phyloP scores from a whole-genome alignment of 2,113 vertebrate genomes.

The Caracal caracal region DNA sequence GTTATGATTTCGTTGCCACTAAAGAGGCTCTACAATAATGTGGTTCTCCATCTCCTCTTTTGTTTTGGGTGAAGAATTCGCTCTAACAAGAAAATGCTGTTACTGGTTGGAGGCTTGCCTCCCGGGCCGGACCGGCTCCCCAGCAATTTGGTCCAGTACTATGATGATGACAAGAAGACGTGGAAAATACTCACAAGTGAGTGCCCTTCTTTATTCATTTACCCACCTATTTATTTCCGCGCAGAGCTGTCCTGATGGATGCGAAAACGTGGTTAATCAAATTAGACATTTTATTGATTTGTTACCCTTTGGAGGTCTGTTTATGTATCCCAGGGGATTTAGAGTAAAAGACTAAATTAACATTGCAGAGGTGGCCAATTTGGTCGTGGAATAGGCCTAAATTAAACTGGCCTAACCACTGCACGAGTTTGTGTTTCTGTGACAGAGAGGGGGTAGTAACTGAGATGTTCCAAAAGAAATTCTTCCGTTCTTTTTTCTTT shows the following conservation, averaged over 20 bases:
- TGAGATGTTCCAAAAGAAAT: neutral
- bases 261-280: slow-evolving; percentile 86
- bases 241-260: slow-evolving; percentile 84
- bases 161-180: slow-evolving; percentile 99
- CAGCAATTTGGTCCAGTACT: slow-evolving; percentile 99
- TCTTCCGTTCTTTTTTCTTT: slow-evolving; percentile 72
- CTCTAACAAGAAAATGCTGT: slow-evolving; percentile 99
- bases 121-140: slow-evolving; percentile 99
- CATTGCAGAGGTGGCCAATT: slow-evolving; percentile 82
- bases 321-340: slow-evolving; percentile 82
- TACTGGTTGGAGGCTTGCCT: slow-evolving; percentile 98
- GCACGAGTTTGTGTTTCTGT: neutral
- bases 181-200: slow-evolving; percentile 99
- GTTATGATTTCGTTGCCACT: slow-evolving; percentile 87
- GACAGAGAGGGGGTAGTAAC: accelerated
- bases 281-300: slow-evolving; percentile 89
- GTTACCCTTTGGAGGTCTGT: slow-evolving; percentile 86
- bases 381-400: slow-evolving; percentile 78
- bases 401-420: slow-evolving; percentile 85
- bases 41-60: slow-evolving; percentile 88
- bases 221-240: slow-evolving; percentile 58
- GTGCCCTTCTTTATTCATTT: slow-evolving; percentile 84
- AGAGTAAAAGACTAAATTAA: slow-evolving; percentile 86
- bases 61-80: slow-evolving; percentile 97
- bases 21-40: slow-evolving; percentile 86